phyloP scores from a whole-genome alignment of 2,888 invertebrate genomes.

The Drosophila formosana region DNA sequence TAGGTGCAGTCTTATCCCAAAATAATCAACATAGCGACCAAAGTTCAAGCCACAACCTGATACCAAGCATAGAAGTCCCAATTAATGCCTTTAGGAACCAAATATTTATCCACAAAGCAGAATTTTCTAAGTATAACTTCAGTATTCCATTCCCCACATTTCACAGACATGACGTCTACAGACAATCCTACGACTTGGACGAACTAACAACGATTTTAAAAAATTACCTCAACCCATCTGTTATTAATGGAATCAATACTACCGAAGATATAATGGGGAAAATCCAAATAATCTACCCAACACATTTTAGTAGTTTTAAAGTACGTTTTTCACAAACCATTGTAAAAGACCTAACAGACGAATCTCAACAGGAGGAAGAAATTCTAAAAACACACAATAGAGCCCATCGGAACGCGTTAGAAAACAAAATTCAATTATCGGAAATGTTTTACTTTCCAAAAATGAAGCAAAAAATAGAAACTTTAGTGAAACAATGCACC shows the following conservation, averaged over 20 bases:
- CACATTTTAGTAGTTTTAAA: too few species aligned
- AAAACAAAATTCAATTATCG: too few species aligned
- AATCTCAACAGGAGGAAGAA: too few species aligned
- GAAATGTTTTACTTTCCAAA: neutral
- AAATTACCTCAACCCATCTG: neutral
- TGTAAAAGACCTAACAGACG: too few species aligned
- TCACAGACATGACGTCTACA: neutral
- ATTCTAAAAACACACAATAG: too few species aligned
- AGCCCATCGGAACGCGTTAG: too few species aligned
- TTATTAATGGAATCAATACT: neutral
- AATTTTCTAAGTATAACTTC: neutral
- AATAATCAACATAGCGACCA: neutral
- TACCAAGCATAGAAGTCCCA: neutral
- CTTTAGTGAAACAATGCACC: neutral
- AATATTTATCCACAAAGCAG: neutral
- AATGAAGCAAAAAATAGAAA: neutral
- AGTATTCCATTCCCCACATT: neutral
- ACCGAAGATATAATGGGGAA: too few species aligned
- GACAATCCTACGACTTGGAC: neutral
- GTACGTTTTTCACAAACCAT: too few species aligned
- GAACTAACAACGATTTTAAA: neutral
- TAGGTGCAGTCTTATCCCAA: constrained; percentile 9
- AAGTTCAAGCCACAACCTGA: too few species aligned
- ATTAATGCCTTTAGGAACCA: neutral
- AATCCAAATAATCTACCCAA: neutral